Conservation (phyloP, 1,140 invertebrate genomes). For the Saccostrea glomerata region DNA sequence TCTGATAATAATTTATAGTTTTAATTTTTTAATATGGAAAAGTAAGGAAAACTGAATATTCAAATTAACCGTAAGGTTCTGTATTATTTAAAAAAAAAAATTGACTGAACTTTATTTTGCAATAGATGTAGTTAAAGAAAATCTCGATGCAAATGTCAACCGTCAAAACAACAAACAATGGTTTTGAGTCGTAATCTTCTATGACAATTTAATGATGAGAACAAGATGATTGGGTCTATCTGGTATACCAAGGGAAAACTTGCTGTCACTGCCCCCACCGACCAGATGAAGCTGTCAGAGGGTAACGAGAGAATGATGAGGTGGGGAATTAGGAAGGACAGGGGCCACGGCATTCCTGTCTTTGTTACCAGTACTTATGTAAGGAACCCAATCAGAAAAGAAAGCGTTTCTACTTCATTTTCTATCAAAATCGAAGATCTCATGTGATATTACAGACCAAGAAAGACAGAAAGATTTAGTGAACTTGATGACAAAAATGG, state of each 20-base stretch:
- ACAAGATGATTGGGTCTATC: neutral
- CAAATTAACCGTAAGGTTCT: neutral
- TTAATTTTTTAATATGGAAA: too few relatives aligned
- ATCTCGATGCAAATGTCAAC: neutral
- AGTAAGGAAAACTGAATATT: neutral
- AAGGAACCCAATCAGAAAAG: neutral
- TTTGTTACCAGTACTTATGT: neutral
- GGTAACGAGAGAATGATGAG: neutral
- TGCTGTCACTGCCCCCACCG: neutral
- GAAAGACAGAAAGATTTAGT: neutral
- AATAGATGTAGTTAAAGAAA: neutral
- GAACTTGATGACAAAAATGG: too few relatives aligned
- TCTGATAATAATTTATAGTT: neutral
- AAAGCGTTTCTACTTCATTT: neutral
- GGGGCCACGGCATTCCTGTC: neutral
- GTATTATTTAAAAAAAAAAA: neutral
- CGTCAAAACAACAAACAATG: neutral
- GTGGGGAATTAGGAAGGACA: neutral
- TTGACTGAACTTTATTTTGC: neutral
- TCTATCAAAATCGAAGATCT: neutral
- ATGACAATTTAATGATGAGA: conserved; percentile 5
- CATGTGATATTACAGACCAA: neutral
- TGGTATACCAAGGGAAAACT: conserved; percentile 15
- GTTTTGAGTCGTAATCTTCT: neutral
- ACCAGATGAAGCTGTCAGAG: conserved; percentile 3